Evolutionary conservation across 2,113 vertebrate genomes (phyloP), one percentile per base, ranked within the genome.

Genomic region (Sterna hirundo): DNA sequence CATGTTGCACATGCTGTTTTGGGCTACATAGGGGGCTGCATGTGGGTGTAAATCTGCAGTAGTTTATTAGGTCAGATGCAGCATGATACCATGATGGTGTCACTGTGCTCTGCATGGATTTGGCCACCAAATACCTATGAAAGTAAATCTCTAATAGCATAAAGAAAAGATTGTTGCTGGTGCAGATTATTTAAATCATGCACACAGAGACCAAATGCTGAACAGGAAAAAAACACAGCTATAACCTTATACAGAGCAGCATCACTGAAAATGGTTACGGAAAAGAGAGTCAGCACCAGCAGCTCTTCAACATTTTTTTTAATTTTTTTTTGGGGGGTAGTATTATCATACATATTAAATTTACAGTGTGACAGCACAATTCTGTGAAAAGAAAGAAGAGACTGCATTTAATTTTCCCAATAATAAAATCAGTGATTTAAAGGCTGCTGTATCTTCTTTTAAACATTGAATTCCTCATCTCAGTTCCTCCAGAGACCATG

Each of bases 361-460:
- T 71, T 87, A 40, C 32, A n/a, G n/a, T 38, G n/a, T 1, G 8
- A 9, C 13, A 47, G 6, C 4, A 2, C 10, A 74, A 30, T 62
- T 61, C 47, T 76, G 13, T 62, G 52, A 96, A 74, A 38, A 90
- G 19, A 65, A 69, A 86, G 5, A 64, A 44, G 6, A 54, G 0
- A 26, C 88, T 84, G 89, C 1, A 34, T 82, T 90, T 61, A 57
- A 42, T 84, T 94, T 83, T 76, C 44, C 14, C 49, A 52, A 13
- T 69, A 58, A 74, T 38, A 84, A 86, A 72, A 75, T 64, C 17
- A 58, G 18, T 47, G 49, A 79, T 93, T 66, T 84, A 93, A 72
- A 91, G 20, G 40, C 10, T 69, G 26, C 15, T 61, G 10, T 21
- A 21, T 65, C 44, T 79, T 74, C 11, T 58, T 93, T 82, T 75